Conservation (phyloP, 2,797 vertebrate genomes). For the Pangasius macronema region DNA sequence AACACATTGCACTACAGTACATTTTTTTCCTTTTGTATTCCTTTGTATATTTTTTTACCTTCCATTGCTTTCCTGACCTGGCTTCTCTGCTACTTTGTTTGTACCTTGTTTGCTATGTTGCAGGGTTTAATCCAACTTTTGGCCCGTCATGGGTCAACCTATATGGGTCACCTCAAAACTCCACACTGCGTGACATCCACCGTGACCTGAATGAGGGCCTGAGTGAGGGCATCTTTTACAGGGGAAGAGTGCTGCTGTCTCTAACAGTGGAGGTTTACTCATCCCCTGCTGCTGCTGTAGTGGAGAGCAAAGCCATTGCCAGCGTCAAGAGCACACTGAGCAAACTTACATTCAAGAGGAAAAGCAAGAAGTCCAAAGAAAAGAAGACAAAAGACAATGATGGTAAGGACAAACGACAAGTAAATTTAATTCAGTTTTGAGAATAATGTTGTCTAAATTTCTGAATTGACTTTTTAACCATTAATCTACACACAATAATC, state of each 20-base stretch:
- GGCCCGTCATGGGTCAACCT: constrained; percentile 90
- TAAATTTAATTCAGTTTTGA: not conserved
- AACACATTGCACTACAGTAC: not conserved
- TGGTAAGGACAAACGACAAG: constrained; percentile 22
- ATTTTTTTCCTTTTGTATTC: not conserved
- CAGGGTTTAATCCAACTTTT: constrained; percentile 91
- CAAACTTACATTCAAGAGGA: constrained; percentile 80
- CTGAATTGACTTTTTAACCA: not conserved
- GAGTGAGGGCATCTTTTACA: constrained; percentile 88
- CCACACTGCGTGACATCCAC: constrained; percentile 81
- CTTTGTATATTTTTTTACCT: not conserved
- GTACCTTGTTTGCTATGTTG: not conserved
- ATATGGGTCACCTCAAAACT: constrained; percentile 89
- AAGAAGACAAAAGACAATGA: constrained; percentile 65
- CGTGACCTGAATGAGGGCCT: constrained; percentile 87
- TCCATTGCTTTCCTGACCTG: not conserved
- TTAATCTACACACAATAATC: not conserved
- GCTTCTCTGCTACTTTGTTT: not conserved
- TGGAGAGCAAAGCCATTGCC: constrained; percentile 65
- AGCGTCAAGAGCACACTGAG: constrained; percentile 73
- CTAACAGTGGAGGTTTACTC: constrained; percentile 81
- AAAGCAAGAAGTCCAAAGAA: constrained; percentile 79
- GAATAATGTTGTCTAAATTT: not conserved
- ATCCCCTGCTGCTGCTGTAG: constrained; percentile 65
- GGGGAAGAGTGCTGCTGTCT: constrained; percentile 84